Evolutionary conservation across 1,140 invertebrate species (phyloP), one percentile per base, ranked within the genome.

Genomic region (Heliconius hermathena): DNA sequence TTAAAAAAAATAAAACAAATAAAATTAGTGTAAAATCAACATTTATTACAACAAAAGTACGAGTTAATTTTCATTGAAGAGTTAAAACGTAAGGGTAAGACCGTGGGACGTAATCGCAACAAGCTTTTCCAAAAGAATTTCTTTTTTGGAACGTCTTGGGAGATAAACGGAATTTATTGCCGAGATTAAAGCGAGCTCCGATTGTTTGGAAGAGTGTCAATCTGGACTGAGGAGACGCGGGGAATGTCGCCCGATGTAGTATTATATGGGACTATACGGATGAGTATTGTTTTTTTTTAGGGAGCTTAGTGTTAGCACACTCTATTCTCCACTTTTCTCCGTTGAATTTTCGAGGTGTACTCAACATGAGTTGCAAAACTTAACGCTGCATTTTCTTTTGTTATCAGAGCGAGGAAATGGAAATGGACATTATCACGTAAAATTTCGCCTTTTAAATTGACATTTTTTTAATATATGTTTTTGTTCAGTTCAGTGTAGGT

Each of bases 101-200:
- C 70, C 4, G 26, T 36, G 57, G 46, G 75, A 84, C 84, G 83
- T 86, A 87, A 88, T 88, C 85, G 87, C 83, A 82, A 87, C 85
- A 87, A 83, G 82, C 81, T 87, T 87, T 81, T 82, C 79, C 71
- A 81, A 85, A 86, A 83, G 79, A 85, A 85, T 84, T 85, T 52
- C 83, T 84, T 84, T 84, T 84, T 77, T 80, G 78, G 71, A 83
- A 85, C 85, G 87, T 88, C 87, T 88, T 83, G 82, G 81, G 79
- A 90, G 90, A 91, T 91, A 91, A 90, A 89, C 86, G 84, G 85
- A 91, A 91, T 91, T 91, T 91, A 91, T 90, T 91, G 89, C 83
- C 66, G 26, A 90, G 88, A 91, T 91, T 90, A 91, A 89, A 89
- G 83, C 82, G 82, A 79, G 79, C 80, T 82, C 80, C 87, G 84